Evolutionary conservation across 2,797 vertebrate species (phyloP), one percentile per base, ranked within the genome.

Genomic region (Rallus crepitans): DNA sequence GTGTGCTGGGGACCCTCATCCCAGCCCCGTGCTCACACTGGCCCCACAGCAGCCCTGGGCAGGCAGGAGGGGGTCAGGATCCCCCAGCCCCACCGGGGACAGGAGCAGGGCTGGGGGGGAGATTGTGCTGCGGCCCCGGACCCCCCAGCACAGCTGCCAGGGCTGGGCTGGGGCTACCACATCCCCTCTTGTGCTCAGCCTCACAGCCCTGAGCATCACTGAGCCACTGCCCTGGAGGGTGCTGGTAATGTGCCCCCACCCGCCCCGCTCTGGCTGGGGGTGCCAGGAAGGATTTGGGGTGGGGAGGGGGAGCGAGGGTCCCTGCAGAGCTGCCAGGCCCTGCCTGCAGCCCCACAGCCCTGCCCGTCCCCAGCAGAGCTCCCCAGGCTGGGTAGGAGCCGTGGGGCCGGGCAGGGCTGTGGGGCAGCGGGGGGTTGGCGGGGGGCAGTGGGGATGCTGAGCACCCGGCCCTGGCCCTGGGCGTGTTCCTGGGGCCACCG

Each of bases 121-220:
- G 30, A 10, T 28, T 15, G 33, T 2, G 16, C 63, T 20, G 48
- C 66, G 53, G 42, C 33, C 37, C 16, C 2, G 2, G 19, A 35
- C 8, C 19, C 35, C 25, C 25, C 0, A 0, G 52, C 52, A 27
- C 0, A 3, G 63, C 33, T 3, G 11, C 30, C 1, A 3, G 57
- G 70, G 63, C 42, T 68, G 69, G 59, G 77, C 84, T 13, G 63
- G 28, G n/a, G 56, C 57, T 55, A 52, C 64, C 0, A 0, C 0
- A 2, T 28, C 14, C 47, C 47, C 59, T 30, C 64, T 72, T 2
- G 4, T 23, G 6, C 61, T 24, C 78, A 37, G 71, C 61, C 60
- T 31, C 0, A 6, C 77, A 37, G 71, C 61, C 56, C 33, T 0
- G 6, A n/a, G 61, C 45, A 10, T 2, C 65, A 75, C 40, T 3